phyloP scores from a whole-genome alignment of 2,113 vertebrate genomes.

The Rutilus rutilus region DNA sequence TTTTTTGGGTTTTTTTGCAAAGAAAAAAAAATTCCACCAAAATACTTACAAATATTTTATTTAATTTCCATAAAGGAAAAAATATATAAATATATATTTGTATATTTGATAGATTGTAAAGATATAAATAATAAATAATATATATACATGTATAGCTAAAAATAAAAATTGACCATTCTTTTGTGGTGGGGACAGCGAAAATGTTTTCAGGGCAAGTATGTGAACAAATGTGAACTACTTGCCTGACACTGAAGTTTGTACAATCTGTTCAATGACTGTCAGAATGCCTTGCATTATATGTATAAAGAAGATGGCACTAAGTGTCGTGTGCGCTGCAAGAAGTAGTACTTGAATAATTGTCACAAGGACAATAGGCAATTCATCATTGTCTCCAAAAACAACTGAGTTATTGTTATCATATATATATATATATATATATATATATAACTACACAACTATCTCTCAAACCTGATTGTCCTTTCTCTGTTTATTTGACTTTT shows the following conservation, averaged over 20 bases:
- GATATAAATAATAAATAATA: no score
- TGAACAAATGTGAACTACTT: neutral
- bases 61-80: no score
- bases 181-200: neutral
- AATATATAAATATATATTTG: no score
- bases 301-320: neutral
- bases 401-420: neutral
- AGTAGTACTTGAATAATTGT: neutral
- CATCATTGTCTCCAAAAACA: neutral
- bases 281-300: neutral
- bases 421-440: neutral
- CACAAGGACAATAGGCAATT: neutral
- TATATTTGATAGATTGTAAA: no score
- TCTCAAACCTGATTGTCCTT: neutral
- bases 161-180: neutral
- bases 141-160: no score
- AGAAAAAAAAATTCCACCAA: no score
- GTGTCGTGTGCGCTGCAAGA: neutral
- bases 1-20: no score
- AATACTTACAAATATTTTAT: no score
- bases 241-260: neutral
- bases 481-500: constrained; percentile 13
- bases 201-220: neutral
- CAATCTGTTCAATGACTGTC: neutral
- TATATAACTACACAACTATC: neutral